These are phyloP conservation scores for Empidonax alnorum DNA, from an alignment of 2,113 vertebrate genomes.

Conservation along the genomic window DNA sequence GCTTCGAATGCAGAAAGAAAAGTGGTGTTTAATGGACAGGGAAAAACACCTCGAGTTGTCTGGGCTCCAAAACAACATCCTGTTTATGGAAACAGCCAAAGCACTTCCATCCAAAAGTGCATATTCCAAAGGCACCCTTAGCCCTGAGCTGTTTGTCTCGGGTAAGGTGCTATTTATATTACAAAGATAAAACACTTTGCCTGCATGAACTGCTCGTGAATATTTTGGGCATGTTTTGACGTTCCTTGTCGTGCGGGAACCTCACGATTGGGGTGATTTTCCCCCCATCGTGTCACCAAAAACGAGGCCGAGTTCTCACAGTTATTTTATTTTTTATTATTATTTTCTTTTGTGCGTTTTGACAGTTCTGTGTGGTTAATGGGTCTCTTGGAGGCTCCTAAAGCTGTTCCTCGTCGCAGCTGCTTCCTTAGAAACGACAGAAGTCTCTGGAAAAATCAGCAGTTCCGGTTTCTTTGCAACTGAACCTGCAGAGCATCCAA, in stretches of 20 bases:
- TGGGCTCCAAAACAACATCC: background rate
- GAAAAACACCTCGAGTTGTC: rapidly evolving
- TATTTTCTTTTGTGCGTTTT: too few relatives aligned
- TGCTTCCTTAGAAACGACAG: background rate
- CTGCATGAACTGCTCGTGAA: background rate
- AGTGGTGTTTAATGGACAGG: rapidly evolving
- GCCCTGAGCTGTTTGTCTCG: background rate
- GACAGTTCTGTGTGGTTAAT: background rate
- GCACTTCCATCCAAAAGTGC: background rate
- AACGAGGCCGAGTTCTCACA: background rate
- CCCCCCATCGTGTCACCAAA: too few relatives aligned
- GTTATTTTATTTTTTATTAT: background rate
- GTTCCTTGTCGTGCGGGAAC: background rate
- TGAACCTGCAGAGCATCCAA: background rate
- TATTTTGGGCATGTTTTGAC: background rate
- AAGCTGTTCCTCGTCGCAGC: rapidly evolving
- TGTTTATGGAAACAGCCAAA: background rate
- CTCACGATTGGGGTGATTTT: background rate
- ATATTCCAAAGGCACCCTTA: background rate
- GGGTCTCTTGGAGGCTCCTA: background rate
- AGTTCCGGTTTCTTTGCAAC: background rate
- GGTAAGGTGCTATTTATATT: background rate
- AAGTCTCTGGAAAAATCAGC: background rate
- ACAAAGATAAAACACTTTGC: background rate
- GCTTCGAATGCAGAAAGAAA: background rate